Conservation (phyloP, 2,888 invertebrate genomes). For the Perdita meconis region DNA sequence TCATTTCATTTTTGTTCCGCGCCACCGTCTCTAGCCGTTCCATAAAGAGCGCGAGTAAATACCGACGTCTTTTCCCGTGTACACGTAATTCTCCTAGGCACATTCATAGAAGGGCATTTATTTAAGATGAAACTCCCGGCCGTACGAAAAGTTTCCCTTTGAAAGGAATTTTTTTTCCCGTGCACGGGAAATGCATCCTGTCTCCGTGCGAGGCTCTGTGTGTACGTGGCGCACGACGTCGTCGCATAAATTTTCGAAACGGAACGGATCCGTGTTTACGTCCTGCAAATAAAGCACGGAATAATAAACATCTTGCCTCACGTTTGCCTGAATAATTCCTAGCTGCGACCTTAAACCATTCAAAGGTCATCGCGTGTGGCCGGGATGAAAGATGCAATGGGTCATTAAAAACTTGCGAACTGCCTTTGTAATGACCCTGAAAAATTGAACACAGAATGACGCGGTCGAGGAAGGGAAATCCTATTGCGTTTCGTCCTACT, state of each 20-base stretch:
- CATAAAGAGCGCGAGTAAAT: constrained; percentile 29
- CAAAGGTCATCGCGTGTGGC: not conserved
- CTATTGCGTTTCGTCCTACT: not conserved
- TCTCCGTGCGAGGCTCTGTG: not conserved
- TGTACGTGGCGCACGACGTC: not conserved
- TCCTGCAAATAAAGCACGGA: not conserved
- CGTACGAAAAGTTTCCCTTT: constrained; percentile 1
- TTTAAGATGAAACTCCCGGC: constrained; percentile 8
- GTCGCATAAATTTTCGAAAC: constrained; percentile 18
- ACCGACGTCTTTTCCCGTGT: not conserved
- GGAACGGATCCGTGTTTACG: not conserved
- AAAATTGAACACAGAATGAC: not conserved
- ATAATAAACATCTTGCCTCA: not conserved
- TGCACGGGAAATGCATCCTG: not conserved
- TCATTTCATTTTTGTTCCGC: constrained; percentile 29
- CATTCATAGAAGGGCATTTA: constrained; percentile 1
- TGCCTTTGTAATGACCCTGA: not conserved
- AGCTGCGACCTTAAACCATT: not conserved
- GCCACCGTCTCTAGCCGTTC: constrained; percentile 1
- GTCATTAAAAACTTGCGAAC: not conserved
- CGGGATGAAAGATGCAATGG: not conserved
- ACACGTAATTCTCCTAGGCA: not conserved
- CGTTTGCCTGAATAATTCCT: not conserved
- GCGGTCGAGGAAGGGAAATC: no score
- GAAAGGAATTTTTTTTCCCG: not conserved